A percentile compares a stretch with the other conserved stretches of the same genome.
Evolutionary conservation across 2,888 invertebrate species (phyloP).

Genomic region (Onthophagus sagittarius): DNA sequence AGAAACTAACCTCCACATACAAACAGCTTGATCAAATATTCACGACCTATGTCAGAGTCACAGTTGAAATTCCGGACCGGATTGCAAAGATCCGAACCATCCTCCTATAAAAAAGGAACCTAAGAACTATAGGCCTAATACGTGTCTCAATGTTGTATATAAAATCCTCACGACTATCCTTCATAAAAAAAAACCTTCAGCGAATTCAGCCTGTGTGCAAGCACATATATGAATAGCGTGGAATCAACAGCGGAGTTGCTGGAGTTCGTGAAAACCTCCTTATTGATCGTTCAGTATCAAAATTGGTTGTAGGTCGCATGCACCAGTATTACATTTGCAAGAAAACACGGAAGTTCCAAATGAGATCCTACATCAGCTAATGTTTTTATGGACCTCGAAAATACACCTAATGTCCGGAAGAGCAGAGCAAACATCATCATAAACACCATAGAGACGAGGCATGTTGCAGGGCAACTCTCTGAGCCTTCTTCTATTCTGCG

Average conservation of each 20-base stretch:
- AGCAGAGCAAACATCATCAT: background rate
- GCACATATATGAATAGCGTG: slow-evolving; percentile 7
- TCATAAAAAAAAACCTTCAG: background rate
- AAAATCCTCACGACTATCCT: slow-evolving; percentile 15
- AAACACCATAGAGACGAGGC: too few species aligned
- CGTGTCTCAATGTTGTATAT: slow-evolving; percentile 10
- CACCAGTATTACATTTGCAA: too few species aligned
- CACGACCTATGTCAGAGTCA: background rate
- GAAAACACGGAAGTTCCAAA: too few species aligned
- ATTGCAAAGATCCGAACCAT: background rate
- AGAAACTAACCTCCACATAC: too few species aligned
- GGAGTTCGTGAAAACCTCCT: slow-evolving; percentile 18
- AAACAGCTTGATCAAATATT: slow-evolving; percentile 8
- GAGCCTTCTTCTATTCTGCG: slow-evolving; percentile 27
- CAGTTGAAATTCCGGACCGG: background rate
- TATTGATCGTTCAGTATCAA: slow-evolving; percentile 10
- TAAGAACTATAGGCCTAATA: slow-evolving; percentile 14
- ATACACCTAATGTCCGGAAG: background rate
- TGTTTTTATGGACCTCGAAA: background rate
- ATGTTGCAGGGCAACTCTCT: slow-evolving; percentile 26
- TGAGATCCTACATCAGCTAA: too few species aligned
- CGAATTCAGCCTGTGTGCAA: background rate
- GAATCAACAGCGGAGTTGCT: slow-evolving; percentile 14
- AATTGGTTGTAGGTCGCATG: too few species aligned
- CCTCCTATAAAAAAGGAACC: slow-evolving; percentile 9